A percentile compares a stretch with the other conserved stretches of the same genome.
Evolutionary conservation across 2,888 invertebrate species (phyloP).

Genomic region (Hipparchia semele): DNA sequence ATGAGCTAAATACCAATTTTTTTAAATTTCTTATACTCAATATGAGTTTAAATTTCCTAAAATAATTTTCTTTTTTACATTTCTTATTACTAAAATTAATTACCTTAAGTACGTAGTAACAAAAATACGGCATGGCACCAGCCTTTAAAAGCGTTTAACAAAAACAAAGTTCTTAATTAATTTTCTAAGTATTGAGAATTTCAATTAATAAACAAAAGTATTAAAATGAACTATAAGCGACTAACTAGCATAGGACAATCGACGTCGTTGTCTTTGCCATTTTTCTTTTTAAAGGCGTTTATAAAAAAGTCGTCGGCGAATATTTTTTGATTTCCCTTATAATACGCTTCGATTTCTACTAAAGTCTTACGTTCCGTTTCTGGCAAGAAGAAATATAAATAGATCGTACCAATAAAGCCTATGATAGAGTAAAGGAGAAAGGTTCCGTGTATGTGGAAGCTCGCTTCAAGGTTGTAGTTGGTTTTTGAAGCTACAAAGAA

Average conservation of each 20-base stretch:
- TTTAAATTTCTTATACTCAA: neutral
- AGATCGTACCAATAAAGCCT: slow-evolving; percentile 73
- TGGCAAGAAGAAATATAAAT: slow-evolving; percentile 78
- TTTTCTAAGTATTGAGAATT: neutral
- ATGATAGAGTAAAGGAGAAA: slow-evolving; percentile 74
- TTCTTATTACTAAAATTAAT: neutral
- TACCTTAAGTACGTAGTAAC: slow-evolving; percentile 6
- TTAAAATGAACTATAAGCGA: slow-evolving; percentile 43
- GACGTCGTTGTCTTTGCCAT: slow-evolving; percentile 49
- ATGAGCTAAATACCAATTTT: neutral
- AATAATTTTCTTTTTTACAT: neutral
- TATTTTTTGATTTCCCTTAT: slow-evolving; percentile 65
- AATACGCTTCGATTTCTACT: slow-evolving; percentile 78
- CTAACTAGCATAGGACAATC: slow-evolving; percentile 72
- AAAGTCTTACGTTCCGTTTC: slow-evolving; percentile 81
- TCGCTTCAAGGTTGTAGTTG: slow-evolving; percentile 77
- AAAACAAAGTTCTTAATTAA: neutral
- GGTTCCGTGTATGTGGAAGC: slow-evolving; percentile 74
- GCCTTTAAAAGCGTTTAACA: neutral
- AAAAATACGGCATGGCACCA: neutral
- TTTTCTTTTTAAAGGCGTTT: slow-evolving; percentile 66
- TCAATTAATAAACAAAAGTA: neutral
- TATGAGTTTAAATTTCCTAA: slow-evolving; percentile 7
- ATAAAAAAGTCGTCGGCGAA: slow-evolving; percentile 74
- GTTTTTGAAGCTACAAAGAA: slow-evolving; percentile 79